Percentiles rank a stretch among this genome's conserved stretches.
phyloP scores from a whole-genome alignment of 2,797 vertebrate genomes.

The Bovichtus diacanthus region DNA sequence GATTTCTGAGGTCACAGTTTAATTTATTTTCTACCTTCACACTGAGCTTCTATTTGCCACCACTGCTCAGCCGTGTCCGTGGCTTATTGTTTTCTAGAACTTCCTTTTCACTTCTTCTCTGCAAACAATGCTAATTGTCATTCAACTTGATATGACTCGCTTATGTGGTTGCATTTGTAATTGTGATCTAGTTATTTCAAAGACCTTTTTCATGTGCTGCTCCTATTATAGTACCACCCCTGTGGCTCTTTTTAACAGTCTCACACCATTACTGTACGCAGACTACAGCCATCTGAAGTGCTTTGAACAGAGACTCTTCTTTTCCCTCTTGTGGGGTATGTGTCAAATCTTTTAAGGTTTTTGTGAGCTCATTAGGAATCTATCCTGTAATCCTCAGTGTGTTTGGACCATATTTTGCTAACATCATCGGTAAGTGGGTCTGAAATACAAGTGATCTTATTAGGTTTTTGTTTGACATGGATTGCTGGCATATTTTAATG shows the following conservation, averaged over 20 bases:
- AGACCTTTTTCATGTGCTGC: slow-evolving; percentile 50
- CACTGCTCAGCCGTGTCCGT: background rate
- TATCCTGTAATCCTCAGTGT: slow-evolving; percentile 10
- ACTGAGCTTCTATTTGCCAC: background rate
- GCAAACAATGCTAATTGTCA: slow-evolving; percentile 47
- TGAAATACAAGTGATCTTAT: slow-evolving; percentile 12
- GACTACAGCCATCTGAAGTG: slow-evolving; percentile 29
- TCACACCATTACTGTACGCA: slow-evolving; percentile 42
- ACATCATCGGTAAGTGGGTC: slow-evolving; percentile 18
- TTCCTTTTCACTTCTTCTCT: background rate
- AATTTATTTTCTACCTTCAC: background rate
- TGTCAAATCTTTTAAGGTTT: slow-evolving; percentile 17
- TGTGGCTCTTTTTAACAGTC: slow-evolving; percentile 40
- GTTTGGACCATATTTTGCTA: slow-evolving; percentile 20
- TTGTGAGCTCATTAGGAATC: slow-evolving; percentile 43
- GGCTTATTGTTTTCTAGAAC: background rate
- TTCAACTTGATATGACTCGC: slow-evolving; percentile 14
- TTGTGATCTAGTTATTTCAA: slow-evolving; percentile 62
- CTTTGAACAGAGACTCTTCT: slow-evolving; percentile 37
- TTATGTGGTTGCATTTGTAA: slow-evolving; percentile 42
- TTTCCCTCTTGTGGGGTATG: slow-evolving; percentile 14
- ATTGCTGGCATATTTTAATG: slow-evolving; percentile 1
- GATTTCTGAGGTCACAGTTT: background rate
- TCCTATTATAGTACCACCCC: slow-evolving; percentile 49
- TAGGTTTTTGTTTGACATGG: background rate